A percentile compares a stretch with the other conserved stretches of the same genome.
These are phyloP conservation scores for Drosophila pandora DNA, from an alignment of 1,140 invertebrate species.

Conservation along the genomic window DNA sequence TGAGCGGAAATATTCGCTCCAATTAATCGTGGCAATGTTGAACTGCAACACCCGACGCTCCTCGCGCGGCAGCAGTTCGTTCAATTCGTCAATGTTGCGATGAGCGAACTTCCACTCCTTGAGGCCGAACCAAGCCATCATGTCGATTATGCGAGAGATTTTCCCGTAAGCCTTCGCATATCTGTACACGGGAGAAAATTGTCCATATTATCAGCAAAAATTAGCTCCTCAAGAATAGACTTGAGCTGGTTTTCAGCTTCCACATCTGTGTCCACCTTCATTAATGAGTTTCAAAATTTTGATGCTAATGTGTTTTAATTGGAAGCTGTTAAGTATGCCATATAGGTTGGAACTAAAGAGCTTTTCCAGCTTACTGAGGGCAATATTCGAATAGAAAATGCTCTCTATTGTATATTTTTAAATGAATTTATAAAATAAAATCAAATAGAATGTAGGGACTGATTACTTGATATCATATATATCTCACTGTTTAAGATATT, in stretches of 20 bases:
- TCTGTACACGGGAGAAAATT: constrained; percentile 36
- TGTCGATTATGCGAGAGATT: constrained; percentile 80
- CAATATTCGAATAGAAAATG: too few relatives aligned
- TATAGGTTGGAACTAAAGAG: constrained; percentile 30
- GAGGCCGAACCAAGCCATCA: constrained; percentile 83
- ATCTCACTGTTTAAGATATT: too few relatives aligned
- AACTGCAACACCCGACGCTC: constrained; percentile 76
- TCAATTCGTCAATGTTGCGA: constrained; percentile 82
- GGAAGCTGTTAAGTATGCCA: constrained; percentile 63
- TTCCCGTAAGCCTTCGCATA: constrained; percentile 78
- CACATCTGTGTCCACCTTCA: constrained; percentile 4
- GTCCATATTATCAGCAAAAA: too few relatives aligned
- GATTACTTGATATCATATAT: too few relatives aligned
- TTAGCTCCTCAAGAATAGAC: neutral
- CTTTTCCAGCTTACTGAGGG: neutral
- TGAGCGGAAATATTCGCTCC: constrained; percentile 85
- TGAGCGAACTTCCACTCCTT: constrained; percentile 83
- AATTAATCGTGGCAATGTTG: constrained; percentile 85
- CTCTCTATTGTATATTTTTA: too few relatives aligned
- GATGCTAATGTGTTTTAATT: constrained; percentile 66
- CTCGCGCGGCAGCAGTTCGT: constrained; percentile 55
- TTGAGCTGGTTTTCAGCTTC: neutral
- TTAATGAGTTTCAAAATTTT: constrained; percentile 57
- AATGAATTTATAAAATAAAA: too few relatives aligned
- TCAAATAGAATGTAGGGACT: too few relatives aligned